Evolutionary conservation across 2,113 vertebrate genomes (phyloP).

Genomic region (Pycnonotus jocosus): DNA sequence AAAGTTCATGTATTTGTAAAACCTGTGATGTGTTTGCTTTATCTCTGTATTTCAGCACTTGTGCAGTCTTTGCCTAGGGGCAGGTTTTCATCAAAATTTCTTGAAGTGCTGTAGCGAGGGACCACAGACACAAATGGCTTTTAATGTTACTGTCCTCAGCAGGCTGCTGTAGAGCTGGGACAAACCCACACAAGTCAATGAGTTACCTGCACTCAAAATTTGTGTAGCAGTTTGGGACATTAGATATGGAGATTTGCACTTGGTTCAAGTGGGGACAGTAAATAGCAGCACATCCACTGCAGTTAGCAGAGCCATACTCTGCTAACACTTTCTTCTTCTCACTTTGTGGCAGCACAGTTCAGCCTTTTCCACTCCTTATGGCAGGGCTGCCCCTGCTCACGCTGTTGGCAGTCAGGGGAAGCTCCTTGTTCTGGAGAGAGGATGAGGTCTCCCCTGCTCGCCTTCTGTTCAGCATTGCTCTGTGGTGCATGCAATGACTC

Average conservation of each 20-base stretch:
- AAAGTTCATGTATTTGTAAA: not conserved
- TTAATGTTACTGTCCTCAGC: not conserved
- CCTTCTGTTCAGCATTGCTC: not conserved
- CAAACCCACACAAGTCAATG: not conserved
- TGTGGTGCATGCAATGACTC: not conserved
- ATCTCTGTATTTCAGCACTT: not conserved
- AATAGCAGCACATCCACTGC: not conserved
- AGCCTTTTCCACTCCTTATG: not conserved
- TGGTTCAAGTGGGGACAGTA: not conserved
- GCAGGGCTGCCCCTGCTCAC: not conserved
- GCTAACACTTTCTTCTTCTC: not conserved
- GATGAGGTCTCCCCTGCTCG: not conserved
- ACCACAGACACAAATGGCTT: not conserved
- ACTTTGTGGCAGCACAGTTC: not conserved
- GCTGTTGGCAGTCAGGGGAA: not conserved
- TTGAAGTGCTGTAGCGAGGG: not conserved
- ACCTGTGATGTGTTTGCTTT: not conserved
- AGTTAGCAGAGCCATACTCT: not conserved
- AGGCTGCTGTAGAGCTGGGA: not conserved
- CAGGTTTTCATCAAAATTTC: conserved; percentile 15
- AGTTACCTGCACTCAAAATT: not conserved
- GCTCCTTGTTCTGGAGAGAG: not conserved
- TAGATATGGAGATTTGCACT: not conserved
- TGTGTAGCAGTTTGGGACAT: not conserved
- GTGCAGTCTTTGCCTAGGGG: conserved; percentile 8